Conservation (phyloP, 1,140 invertebrate species). For the Apis dorsata region DNA sequence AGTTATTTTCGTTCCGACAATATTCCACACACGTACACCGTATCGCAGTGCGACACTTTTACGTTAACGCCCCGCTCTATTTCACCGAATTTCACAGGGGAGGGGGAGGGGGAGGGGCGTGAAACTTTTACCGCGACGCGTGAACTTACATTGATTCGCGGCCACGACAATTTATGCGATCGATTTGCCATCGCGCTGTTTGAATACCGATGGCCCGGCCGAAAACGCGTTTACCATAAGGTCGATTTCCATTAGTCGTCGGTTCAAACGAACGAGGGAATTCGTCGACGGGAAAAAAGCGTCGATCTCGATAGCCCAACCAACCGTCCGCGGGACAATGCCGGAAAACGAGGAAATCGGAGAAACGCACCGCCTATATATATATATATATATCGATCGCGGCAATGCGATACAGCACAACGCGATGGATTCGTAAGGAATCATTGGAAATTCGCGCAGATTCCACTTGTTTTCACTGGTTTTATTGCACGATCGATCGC, state of each 20-base stretch:
- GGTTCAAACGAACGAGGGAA: background rate
- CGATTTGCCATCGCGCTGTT: constrained; percentile 20
- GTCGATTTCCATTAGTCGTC: constrained; percentile 30
- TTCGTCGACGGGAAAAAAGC: background rate
- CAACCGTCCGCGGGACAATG: background rate
- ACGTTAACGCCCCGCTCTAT: background rate
- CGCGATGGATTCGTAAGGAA: background rate
- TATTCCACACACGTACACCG: no score
- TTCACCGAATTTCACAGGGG: background rate
- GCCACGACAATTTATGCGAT: background rate
- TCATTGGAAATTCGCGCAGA: no score
- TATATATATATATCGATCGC: background rate
- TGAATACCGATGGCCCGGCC: constrained; percentile 8
- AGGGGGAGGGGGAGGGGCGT: no score
- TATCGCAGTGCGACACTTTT: background rate
- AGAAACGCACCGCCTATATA: background rate
- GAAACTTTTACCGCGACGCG: background rate
- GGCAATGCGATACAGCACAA: background rate
- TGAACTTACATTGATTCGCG: constrained; percentile 2
- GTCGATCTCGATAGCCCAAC: background rate
- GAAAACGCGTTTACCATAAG: constrained; percentile 24
- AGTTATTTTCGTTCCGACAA: background rate
- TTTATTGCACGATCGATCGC: background rate
- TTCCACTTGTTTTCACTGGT: background rate
- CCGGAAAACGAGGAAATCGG: background rate